These are phyloP conservation scores for Egretta garzetta DNA, from an alignment of 2,113 vertebrate species.

Conservation along the genomic window DNA sequence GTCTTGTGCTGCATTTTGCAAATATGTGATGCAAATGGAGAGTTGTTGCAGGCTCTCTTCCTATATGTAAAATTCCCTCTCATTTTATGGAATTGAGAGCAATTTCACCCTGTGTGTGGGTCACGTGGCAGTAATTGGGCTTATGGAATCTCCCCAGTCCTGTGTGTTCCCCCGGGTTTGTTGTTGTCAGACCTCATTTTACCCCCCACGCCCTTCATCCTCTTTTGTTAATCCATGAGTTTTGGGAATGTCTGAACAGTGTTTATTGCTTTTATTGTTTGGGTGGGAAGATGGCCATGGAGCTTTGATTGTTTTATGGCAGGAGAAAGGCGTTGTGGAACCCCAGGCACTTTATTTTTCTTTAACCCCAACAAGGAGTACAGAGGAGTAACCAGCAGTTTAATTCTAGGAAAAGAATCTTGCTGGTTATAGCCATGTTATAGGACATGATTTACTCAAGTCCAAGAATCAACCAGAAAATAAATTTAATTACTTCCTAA, in stretches of 20 bases:
- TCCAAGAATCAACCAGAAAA: constrained; percentile 57
- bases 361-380: constrained; percentile 45
- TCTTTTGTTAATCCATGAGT: constrained; percentile 3
- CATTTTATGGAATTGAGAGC: not conserved
- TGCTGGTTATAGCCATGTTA: constrained; percentile 15
- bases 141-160: not conserved
- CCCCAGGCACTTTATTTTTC: not conserved
- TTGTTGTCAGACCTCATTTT: constrained; percentile 36
- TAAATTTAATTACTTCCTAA: constrained; percentile 57
- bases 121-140: not conserved
- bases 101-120: rapidly evolving
- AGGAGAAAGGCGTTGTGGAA: constrained; percentile 37
- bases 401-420: constrained; percentile 42
- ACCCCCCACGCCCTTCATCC: not conserved
- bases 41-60: not conserved
- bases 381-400: constrained; percentile 47
- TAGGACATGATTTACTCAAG: not conserved
- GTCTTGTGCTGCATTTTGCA: rapidly evolving
- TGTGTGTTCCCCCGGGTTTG: not conserved
- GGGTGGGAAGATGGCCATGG: constrained; percentile 39
- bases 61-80: not conserved
- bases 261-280: constrained; percentile 58
- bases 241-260: not conserved
- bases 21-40: rapidly evolving
- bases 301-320: constrained; percentile 51